phyloP scores from a whole-genome alignment of 1,140 invertebrate genomes.

The Hycleus cichorii region DNA sequence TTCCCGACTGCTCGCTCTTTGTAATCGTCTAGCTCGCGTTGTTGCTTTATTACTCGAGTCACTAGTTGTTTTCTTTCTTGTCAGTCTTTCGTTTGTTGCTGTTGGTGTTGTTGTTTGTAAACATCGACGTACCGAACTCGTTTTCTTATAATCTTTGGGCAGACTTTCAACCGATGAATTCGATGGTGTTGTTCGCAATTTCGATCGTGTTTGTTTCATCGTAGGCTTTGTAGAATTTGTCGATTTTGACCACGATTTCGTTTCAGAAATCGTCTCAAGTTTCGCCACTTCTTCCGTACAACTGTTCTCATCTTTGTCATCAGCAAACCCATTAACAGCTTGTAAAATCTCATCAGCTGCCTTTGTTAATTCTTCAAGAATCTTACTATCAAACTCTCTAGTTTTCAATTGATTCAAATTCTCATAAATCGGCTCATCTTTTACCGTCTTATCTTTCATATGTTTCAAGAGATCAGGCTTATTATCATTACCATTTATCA shows the following conservation, averaged over 20 bases:
- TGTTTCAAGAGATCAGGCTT: conserved; percentile 34
- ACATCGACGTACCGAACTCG: conserved; percentile 1
- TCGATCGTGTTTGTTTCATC: conserved; percentile 15
- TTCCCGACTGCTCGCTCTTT: conserved; percentile 45
- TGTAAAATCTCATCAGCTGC: conserved; percentile 48
- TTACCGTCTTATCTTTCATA: conserved; percentile 12
- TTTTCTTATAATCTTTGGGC: conserved; percentile 18
- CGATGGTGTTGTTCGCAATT: conserved; percentile 35
- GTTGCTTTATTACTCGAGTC: conserved; percentile 17
- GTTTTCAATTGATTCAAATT: conserved; percentile 27
- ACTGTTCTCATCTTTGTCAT: conserved; percentile 39
- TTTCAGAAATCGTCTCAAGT: conserved; percentile 45
- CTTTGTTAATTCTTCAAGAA: conserved; percentile 46
- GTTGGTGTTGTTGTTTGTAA: neutral
- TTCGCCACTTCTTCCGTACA: conserved; percentile 36
- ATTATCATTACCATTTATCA: conserved; percentile 25
- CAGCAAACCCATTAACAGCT: conserved; percentile 47
- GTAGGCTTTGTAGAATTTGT: conserved; percentile 12
- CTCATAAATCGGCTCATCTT: conserved; percentile 34
- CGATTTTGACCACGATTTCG: conserved; percentile 36
- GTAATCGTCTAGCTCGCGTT: conserved; percentile 42
- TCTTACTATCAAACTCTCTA: conserved; percentile 37
- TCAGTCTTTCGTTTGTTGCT: conserved; percentile 8
- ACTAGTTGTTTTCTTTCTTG: conserved; percentile 26
- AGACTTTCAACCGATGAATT: conserved; percentile 44